Percentiles rank a stretch among this genome's conserved stretches.
Conservation (phyloP, 2,797 vertebrate genomes). For the Pogoniulus pusillus region DNA sequence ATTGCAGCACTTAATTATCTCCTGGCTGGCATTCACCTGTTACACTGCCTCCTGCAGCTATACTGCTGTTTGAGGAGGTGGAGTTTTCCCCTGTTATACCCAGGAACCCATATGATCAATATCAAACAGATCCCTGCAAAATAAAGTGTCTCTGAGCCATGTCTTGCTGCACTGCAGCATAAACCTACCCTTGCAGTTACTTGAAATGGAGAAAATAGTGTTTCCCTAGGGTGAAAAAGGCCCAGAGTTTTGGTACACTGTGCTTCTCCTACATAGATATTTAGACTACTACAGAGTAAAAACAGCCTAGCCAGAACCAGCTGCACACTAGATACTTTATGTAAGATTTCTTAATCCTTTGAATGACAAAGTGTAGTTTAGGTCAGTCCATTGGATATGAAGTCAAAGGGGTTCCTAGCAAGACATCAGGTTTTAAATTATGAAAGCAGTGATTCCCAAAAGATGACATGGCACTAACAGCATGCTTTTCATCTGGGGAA, state of each 20-base stretch:
- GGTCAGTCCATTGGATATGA: background rate
- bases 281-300: background rate
- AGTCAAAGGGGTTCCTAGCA: background rate
- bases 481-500: background rate
- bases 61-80: background rate
- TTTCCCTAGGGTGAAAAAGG: background rate
- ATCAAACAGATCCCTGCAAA: background rate
- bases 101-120: background rate
- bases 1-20: background rate
- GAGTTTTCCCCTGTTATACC: background rate
- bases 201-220: background rate
- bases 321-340: background rate
- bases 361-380: background rate
- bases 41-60: background rate
- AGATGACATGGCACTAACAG: background rate
- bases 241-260: background rate
- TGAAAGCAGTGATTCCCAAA: background rate
- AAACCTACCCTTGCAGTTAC: background rate
- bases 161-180: fast-evolving
- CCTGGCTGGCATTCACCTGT: background rate
- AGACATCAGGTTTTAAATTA: background rate
- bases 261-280: background rate
- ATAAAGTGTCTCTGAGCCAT: background rate
- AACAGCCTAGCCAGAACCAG: background rate
- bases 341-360: background rate